Evolutionary conservation across 30 jellyfish, hydroid and myxozoan genomes (phyloP).

Genomic region (Phacellophora camtschatica): DNA sequence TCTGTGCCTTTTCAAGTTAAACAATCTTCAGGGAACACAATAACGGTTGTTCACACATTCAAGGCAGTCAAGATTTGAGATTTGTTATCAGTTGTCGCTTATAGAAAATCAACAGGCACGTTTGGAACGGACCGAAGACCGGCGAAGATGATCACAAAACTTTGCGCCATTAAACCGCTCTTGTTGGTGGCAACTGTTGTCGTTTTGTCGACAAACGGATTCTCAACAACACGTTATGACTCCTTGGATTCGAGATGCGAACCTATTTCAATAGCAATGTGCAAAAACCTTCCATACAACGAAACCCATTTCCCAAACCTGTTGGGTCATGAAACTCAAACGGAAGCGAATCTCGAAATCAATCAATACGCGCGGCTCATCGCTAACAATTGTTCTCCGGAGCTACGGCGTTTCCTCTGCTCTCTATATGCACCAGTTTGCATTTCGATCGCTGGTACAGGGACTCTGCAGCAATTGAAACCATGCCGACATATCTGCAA

Average conservation of each 20-base stretch:
- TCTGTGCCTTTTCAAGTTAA: background rate
- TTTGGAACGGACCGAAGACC: too few relatives aligned
- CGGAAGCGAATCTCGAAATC: conserved; percentile 69
- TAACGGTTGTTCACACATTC: too few relatives aligned
- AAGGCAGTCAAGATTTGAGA: too few relatives aligned
- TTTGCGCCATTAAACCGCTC: too few relatives aligned
- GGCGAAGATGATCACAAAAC: background rate
- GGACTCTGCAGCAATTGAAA: conserved; percentile 13
- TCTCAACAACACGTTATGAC: conserved; percentile 13
- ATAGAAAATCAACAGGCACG: too few relatives aligned
- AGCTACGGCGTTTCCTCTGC: conserved; percentile 72
- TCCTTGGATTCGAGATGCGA: conserved; percentile 72
- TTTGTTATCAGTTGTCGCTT: too few relatives aligned
- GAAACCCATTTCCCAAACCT: conserved; percentile 79
- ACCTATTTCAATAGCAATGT: conserved; percentile 63
- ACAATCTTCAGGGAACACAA: background rate
- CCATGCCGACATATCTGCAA: conserved; percentile 92
- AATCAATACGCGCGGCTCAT: conserved; percentile 60
- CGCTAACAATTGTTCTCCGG: conserved; percentile 59
- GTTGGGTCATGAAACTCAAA: conserved; percentile 72
- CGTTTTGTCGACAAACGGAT: background rate
- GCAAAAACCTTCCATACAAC: conserved; percentile 83
- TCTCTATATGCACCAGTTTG: conserved; percentile 90
- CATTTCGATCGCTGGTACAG: conserved; percentile 41
- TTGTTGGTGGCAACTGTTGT: background rate